Evolutionary conservation across 2,888 invertebrate species (phyloP).

Genomic region (Lacanobia oleracea): DNA sequence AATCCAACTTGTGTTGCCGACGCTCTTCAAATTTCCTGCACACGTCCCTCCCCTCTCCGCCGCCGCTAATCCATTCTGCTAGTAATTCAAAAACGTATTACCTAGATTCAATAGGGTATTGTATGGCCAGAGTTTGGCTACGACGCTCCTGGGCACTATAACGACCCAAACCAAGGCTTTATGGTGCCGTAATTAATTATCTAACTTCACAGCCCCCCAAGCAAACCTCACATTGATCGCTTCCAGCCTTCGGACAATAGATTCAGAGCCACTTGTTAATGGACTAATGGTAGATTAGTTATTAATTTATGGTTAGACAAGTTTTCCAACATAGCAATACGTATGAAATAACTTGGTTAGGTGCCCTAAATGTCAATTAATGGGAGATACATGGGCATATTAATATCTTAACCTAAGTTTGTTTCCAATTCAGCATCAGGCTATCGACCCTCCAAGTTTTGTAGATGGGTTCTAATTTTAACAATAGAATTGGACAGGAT

Average conservation of each 20-base stretch:
- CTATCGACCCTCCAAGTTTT: not conserved
- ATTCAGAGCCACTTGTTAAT: slow-evolving; percentile 61
- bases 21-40: slow-evolving; percentile 63
- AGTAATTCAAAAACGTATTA: slow-evolving; percentile 81
- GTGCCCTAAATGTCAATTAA: slow-evolving; percentile 48
- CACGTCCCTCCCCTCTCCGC: slow-evolving; percentile 43
- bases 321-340: slow-evolving; percentile 46
- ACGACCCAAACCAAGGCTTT: slow-evolving; percentile 76
- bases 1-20: slow-evolving; percentile 60
- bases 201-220: slow-evolving; percentile 77
- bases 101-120: slow-evolving; percentile 78
- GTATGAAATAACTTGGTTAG: slow-evolving; percentile 28
- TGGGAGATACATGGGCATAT: slow-evolving; percentile 41
- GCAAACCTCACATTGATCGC: slow-evolving; percentile 73
- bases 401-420: slow-evolving; percentile 14
- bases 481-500: not conserved
- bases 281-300: slow-evolving; percentile 62
- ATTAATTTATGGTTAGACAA: slow-evolving; percentile 59
- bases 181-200: slow-evolving; percentile 84
- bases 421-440: slow-evolving; percentile 5
- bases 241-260: slow-evolving; percentile 72
- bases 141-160: slow-evolving; percentile 82
- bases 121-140: slow-evolving; percentile 71
- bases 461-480: slow-evolving; percentile 8
- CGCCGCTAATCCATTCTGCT: slow-evolving; percentile 69